Base-by-base conservation (phyloP, 2,797 vertebrate species). In the Melopsittacus undulatus region DNA sequence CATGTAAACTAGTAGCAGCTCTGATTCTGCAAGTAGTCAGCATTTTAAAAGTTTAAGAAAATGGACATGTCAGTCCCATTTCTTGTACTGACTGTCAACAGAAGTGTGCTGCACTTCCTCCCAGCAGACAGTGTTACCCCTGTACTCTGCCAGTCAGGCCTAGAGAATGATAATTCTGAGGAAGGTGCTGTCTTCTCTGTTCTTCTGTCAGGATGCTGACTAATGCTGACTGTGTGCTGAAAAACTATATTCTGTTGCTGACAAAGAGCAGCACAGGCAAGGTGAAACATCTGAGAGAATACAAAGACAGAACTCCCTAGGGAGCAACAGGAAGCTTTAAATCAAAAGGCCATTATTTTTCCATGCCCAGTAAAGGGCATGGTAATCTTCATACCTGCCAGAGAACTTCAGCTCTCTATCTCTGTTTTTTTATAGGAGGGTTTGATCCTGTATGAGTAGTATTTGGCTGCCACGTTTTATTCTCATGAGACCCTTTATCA, bases 341-440 rank as follows among this genome's bases (percentile, higher is more conserved):
- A 94, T 96, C 92, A 93, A 95, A 92, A 91, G 30, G 34, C 62
- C 49, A 30, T 91, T 94, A 79, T 87, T 95, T 83, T 93, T 68
- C 69, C 62, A 5, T 95, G 87, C 48, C 79, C 49, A 42, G 3
- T 75, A 86, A 87, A 66, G 91, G 45, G 56, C 49, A 92, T 64
- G 19, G 23, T 78, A 62, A 40, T 87, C 49, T 87, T 90, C 8
- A 1, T 92, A 73, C 48, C 36, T 87, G 51, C 79, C 21, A 7
- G 57, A 74, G 67, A 72, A 54, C 45, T 92, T 89, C 61, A 87
- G 0, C 20, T 89, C 24, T 56, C 51, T 52, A 8, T 64, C 70
- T 68, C 13, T 11, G 6, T 64, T 87, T 83, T 52, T 29, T 64
- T 32, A 36, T n/a, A 26, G 38, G 80, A 70, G 14, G 14, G 79